Evolutionary conservation across 2,113 vertebrate species (phyloP).

Genomic region (Rissa tridactyla): DNA sequence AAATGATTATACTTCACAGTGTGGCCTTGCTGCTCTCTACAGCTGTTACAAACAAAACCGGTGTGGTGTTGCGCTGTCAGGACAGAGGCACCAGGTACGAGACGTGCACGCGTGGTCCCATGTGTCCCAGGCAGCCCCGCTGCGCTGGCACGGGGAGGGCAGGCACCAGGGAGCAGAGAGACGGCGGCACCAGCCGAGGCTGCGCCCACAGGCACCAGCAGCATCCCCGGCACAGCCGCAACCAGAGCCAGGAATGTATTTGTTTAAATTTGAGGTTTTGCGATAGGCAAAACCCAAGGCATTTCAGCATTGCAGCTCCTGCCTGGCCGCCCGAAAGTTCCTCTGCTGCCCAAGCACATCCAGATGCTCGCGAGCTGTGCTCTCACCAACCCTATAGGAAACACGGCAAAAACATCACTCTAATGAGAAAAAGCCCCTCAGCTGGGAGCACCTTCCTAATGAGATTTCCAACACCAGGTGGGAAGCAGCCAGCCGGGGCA

Average conservation of each 20-base stretch:
- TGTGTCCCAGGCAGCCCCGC: neutral
- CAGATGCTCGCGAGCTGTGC: accelerated
- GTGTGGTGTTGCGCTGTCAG: accelerated
- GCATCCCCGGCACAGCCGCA: neutral
- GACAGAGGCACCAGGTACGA: neutral
- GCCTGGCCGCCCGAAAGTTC: accelerated
- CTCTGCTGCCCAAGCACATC: neutral
- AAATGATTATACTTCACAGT: neutral
- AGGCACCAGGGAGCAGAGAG: neutral
- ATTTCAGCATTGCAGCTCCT: neutral
- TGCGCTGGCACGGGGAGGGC: accelerated
- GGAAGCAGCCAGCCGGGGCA: neutral
- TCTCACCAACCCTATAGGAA: neutral
- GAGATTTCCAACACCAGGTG: neutral
- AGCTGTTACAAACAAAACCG: neutral
- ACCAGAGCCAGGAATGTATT: neutral
- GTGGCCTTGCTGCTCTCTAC: neutral
- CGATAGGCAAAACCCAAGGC: neutral
- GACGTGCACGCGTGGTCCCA: accelerated
- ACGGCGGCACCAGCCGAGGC: no score
- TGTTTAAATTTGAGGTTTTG: neutral
- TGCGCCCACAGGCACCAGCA: neutral
- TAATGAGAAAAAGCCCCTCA: neutral
- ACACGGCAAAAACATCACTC: neutral
- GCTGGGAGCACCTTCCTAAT: neutral